These are phyloP conservation scores for Sebastolobus altivelis DNA, from an alignment of 2,797 vertebrate genomes.

Conservation along the genomic window DNA sequence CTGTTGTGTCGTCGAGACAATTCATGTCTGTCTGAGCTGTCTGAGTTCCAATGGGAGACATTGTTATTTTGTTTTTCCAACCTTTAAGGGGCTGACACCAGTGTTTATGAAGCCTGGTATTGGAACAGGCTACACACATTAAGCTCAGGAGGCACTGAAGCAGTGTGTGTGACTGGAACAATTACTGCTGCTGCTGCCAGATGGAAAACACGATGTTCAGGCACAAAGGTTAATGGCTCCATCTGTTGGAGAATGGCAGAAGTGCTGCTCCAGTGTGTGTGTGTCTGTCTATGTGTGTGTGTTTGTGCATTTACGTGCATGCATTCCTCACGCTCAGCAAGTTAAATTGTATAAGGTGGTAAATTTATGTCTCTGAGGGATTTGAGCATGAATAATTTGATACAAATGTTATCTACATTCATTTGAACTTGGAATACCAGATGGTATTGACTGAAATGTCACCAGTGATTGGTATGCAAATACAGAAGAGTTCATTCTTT, in stretches of 20 bases:
- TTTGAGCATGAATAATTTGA: background rate
- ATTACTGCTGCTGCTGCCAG: conserved; percentile 48
- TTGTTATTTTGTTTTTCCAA: conserved; percentile 60
- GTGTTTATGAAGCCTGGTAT: conserved; percentile 64
- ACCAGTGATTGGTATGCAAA: conserved; percentile 6
- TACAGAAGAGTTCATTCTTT: background rate
- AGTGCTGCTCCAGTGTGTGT: conserved; percentile 12
- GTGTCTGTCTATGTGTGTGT: background rate
- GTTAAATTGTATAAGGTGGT: background rate
- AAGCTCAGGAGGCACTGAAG: conserved; percentile 51
- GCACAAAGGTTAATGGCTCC: conserved; percentile 77
- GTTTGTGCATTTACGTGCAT: background rate
- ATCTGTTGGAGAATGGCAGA: conserved; percentile 75
- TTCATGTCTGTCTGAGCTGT: conserved; percentile 23
- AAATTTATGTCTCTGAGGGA: background rate
- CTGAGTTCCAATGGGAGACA: conserved; percentile 39
- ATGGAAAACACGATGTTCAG: conserved; percentile 23
- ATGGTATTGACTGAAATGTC: conserved; percentile 13
- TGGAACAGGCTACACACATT: conserved; percentile 54
- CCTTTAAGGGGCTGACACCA: conserved; percentile 47
- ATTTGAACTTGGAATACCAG: conserved; percentile 13
- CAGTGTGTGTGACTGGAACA: conserved; percentile 56
- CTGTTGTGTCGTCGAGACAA: conserved; percentile 4
- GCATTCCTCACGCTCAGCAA: background rate
- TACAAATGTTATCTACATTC: background rate